Evolutionary conservation across 2,888 invertebrate species (phyloP).

Genomic region (Marronus borbonicus): DNA sequence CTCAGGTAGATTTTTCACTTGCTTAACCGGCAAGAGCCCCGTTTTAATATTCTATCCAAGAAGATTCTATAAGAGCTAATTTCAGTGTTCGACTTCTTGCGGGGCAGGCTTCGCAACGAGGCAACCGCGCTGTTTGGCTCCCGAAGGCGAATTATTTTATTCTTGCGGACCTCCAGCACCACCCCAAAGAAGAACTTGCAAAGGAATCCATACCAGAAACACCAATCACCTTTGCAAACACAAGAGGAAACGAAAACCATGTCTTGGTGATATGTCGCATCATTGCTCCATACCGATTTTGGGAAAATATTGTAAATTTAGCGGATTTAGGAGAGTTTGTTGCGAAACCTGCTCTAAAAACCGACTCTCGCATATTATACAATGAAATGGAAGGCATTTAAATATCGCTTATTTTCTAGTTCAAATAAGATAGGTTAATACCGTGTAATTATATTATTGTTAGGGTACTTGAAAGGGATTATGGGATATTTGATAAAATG

Average conservation of each 20-base stretch:
- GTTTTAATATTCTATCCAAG: neutral
- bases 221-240: constrained; percentile 63
- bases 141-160: constrained; percentile 68
- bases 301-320: constrained; percentile 64
- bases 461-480: neutral
- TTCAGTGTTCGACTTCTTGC: constrained; percentile 77
- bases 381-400: neutral
- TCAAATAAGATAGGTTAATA: neutral
- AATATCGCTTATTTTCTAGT: neutral
- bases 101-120: constrained; percentile 75
- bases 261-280: constrained; percentile 63
- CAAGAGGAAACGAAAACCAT: constrained; percentile 58
- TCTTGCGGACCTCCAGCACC: constrained; percentile 74
- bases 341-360: constrained; percentile 72
- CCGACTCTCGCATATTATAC: constrained; percentile 16
- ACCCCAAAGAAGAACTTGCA: constrained; percentile 73
- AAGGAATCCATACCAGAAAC: constrained; percentile 62
- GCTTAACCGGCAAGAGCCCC: no score
- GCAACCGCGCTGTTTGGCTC: constrained; percentile 73
- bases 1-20: no score
- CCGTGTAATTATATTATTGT: neutral
- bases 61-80: neutral
- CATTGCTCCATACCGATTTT: constrained; percentile 73
- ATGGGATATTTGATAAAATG: neutral
- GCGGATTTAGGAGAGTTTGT: constrained; percentile 74